Evolutionary conservation across 1,140 invertebrate genomes (phyloP).

Genomic region (Apis laboriosa): DNA sequence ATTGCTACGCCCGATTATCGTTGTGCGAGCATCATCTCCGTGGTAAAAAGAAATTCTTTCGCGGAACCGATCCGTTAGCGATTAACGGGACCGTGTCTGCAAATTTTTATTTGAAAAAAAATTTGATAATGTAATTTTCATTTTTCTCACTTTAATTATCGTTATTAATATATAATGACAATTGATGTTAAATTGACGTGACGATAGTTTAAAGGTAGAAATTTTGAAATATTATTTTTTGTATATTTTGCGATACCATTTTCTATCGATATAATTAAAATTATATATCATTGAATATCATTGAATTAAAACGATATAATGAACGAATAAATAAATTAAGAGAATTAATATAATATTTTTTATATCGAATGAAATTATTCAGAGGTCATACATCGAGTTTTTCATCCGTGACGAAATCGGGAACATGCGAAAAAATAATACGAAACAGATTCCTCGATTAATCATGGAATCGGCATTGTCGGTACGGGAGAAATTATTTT

Average conservation of each 20-base stretch:
- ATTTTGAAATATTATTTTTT: too few species aligned
- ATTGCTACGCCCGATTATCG: slow-evolving; percentile 68
- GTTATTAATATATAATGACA: too few species aligned
- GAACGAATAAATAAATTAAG: too few species aligned
- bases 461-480: slow-evolving; percentile 31
- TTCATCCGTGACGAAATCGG: not conserved
- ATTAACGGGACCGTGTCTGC: slow-evolving; percentile 9
- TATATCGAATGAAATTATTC: not conserved
- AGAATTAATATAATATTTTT: not conserved
- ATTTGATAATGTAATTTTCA: not conserved
- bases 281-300: too few species aligned
- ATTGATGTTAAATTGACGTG: too few species aligned
- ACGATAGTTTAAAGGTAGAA: too few species aligned
- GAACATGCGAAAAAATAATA: not conserved
- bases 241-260: too few species aligned
- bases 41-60: slow-evolving; percentile 30
- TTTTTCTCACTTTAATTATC: not conserved
- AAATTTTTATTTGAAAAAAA: not conserved
- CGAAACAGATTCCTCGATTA: slow-evolving; percentile 9
- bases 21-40: slow-evolving; percentile 51
- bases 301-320: too few species aligned
- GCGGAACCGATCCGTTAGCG: slow-evolving; percentile 18
- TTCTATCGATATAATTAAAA: too few species aligned
- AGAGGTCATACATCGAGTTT: not conserved
- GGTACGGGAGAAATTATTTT: slow-evolving; percentile 22